Evolutionary conservation across 2,113 vertebrate genomes (phyloP), one percentile per base, ranked within the genome.

Genomic region (Pelecanoides urinatrix): DNA sequence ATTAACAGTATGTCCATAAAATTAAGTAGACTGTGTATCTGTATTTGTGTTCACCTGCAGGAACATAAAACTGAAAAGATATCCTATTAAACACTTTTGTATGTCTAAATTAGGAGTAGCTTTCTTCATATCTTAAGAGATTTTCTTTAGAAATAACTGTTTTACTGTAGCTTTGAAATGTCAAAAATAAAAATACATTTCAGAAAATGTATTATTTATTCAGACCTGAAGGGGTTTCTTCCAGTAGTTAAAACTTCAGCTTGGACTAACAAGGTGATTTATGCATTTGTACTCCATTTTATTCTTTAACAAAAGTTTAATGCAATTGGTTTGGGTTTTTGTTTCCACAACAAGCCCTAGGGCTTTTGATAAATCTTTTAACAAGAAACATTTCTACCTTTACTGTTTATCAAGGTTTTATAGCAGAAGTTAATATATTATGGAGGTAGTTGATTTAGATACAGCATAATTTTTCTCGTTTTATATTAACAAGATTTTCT

Each of bases 201-300:
- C 55, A 76, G 40, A 65, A 92, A 92, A 93, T 66, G 17, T 59
- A 62, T 93, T 94, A 93, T 80, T 86, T 90, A 77, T 94, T 97
- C 90, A 92, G 44, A 75, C 63, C 81, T 90, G 62, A 94, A 95
- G 90, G 17, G 47, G 2, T 73, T 92, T 97, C 50, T 82, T 83
- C 34, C 20, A 84, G 49, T 58, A 86, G 34, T 91, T 95, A 96
- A 86, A 91, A 72, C 8, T 91, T 95, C 45, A 94, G 8, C 53
- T 87, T 94, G 49, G 44, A 67, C 71, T 96, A 95, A 94, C 76
- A 97, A 97, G 87, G 34, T 88, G 91, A 97, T 95, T 96, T 97
- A 92, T 96, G 75, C 32, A 95, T 78, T 74, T 96, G 19, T 79
- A 45, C 29, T 49, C 19, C 71, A 81, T 81, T 90, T 95, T 89